Evolutionary conservation across 92 coral and sea anemone genomes (phyloP).

Genomic region (Epizoanthus fatuus): DNA sequence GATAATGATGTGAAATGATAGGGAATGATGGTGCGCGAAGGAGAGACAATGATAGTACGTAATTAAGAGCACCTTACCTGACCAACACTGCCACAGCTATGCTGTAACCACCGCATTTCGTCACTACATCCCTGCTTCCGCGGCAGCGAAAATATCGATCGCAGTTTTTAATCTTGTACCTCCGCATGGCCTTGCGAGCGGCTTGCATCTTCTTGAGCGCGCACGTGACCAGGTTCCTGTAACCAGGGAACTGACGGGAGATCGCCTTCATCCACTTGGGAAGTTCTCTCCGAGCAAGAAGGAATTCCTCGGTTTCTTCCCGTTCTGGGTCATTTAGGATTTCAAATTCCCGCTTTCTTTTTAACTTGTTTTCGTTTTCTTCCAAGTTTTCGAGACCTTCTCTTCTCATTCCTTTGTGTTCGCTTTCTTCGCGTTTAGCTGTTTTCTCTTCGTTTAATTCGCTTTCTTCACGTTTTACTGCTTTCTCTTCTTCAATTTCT

Average conservation of each 20-base stretch:
- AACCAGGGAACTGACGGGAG: background rate
- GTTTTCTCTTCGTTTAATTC: background rate
- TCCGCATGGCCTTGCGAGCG: conserved; percentile 44
- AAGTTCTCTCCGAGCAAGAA: background rate
- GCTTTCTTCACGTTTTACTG: background rate
- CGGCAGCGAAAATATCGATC: conserved; percentile 66
- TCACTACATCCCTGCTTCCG: conserved; percentile 49
- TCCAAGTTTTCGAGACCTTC: background rate
- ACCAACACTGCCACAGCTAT: conserved; percentile 39
- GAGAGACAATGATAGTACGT: background rate
- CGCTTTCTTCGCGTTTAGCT: background rate
- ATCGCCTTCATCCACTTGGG: conserved; percentile 41
- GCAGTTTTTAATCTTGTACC: conserved; percentile 33
- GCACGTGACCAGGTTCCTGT: conserved; percentile 26
- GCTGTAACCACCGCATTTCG: conserved; percentile 59
- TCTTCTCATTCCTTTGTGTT: background rate
- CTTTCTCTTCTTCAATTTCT: background rate
- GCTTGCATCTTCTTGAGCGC: conserved; percentile 46
- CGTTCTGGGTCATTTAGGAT: background rate
- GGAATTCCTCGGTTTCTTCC: background rate
- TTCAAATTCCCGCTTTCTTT: background rate
- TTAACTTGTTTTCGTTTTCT: background rate
- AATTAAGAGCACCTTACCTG: conserved; percentile 30
- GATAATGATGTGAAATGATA: background rate
- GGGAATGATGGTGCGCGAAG: background rate